These are phyloP conservation scores for Telmatherina bonti DNA, from an alignment of 2,797 vertebrate genomes.

Conservation along the genomic window DNA sequence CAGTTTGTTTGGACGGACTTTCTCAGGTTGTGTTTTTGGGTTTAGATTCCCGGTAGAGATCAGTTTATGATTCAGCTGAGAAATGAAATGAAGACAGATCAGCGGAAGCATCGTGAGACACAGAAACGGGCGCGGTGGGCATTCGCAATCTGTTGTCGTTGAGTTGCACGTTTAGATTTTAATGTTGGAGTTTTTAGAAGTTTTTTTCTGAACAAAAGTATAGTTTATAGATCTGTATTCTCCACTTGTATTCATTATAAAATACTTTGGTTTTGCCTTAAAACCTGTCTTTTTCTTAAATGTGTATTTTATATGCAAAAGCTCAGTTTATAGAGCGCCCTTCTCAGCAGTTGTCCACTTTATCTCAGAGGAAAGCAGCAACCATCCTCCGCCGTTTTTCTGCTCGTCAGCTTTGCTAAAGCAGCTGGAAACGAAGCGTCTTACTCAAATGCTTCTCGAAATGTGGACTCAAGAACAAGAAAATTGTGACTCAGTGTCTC, in stretches of 20 bases:
- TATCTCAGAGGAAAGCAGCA: slow-evolving; percentile 65
- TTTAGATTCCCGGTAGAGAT: slow-evolving; percentile 66
- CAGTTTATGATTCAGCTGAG: slow-evolving; percentile 66
- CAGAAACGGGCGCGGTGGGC: slow-evolving; percentile 46
- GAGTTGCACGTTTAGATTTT: background rate
- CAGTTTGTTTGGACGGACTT: background rate
- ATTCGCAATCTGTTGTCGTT: slow-evolving; percentile 3
- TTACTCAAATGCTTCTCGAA: slow-evolving; percentile 69
- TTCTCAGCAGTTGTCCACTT: slow-evolving; percentile 49
- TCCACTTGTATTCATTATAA: slow-evolving; percentile 31
- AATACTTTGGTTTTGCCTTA: background rate
- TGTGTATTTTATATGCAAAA: slow-evolving; percentile 45
- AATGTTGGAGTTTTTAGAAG: background rate
- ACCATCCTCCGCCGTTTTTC: slow-evolving; percentile 41
- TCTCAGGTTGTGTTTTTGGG: background rate
- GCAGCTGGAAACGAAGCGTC: slow-evolving; percentile 56
- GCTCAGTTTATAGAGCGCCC: slow-evolving; percentile 49
- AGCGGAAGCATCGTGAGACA: slow-evolving; percentile 49
- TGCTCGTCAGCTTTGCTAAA: slow-evolving; percentile 50
- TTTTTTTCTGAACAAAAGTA: slow-evolving; percentile 6
- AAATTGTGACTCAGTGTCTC: slow-evolving; percentile 66
- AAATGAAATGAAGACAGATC: slow-evolving; percentile 56
- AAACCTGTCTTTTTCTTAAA: slow-evolving; percentile 22
- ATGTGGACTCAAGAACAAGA: slow-evolving; percentile 57
- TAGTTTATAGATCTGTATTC: slow-evolving; percentile 22